These are phyloP conservation scores for Amphilophus citrinellus DNA, from an alignment of 2,113 vertebrate genomes.

Conservation along the genomic window DNA sequence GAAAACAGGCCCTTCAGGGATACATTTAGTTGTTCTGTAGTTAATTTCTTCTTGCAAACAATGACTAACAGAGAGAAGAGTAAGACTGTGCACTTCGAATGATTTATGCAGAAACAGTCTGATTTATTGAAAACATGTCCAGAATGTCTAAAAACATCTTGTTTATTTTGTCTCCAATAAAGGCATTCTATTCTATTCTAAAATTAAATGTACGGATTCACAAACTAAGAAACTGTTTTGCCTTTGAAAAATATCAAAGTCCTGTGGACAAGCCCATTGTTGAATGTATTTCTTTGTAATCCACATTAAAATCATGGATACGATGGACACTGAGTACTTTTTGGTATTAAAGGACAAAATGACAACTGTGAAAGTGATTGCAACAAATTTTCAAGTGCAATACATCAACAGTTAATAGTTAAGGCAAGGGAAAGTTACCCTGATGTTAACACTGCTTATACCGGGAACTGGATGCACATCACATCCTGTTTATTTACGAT, in stretches of 20 bases:
- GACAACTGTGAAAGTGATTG: slow-evolving; percentile 14
- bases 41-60: neutral
- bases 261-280: slow-evolving; percentile 50
- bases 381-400: slow-evolving; percentile 20
- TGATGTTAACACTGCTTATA: slow-evolving; percentile 18
- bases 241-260: slow-evolving; percentile 37
- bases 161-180: neutral
- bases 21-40: neutral
- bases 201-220: neutral
- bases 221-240: slow-evolving; percentile 2
- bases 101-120: neutral
- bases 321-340: neutral
- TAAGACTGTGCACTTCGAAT: neutral
- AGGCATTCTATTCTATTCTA: neutral
- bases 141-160: neutral
- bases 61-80: neutral
- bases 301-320: slow-evolving; percentile 57
- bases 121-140: neutral
- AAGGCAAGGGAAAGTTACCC: slow-evolving; percentile 60
- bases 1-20: neutral
- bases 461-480: slow-evolving; percentile 51
- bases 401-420: neutral
- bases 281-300: slow-evolving; percentile 45
- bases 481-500: slow-evolving; percentile 74
- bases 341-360: slow-evolving; percentile 1